These are phyloP conservation scores for Columba guinea DNA, from an alignment of 2,797 vertebrate genomes.

Conservation along the genomic window DNA sequence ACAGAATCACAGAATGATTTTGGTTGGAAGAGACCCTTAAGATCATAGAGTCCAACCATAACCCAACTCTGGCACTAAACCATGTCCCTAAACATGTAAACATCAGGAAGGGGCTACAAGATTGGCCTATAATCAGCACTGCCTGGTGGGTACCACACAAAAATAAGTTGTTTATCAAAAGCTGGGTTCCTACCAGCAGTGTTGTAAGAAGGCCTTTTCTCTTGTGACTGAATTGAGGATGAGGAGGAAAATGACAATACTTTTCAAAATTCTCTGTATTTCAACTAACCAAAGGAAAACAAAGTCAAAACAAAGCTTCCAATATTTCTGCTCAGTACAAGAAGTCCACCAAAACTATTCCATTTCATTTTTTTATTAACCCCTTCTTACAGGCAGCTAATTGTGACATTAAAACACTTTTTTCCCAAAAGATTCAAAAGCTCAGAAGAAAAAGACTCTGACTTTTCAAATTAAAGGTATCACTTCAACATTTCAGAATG, in stretches of 20 bases:
- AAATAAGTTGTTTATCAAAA: not conserved
- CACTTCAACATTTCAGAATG: not conserved
- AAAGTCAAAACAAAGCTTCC: not conserved
- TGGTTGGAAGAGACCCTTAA: no score
- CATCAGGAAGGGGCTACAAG: not conserved
- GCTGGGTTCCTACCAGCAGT: not conserved
- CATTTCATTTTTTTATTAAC: not conserved
- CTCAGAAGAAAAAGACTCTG: not conserved
- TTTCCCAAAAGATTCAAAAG: not conserved
- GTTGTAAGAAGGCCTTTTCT: not conserved
- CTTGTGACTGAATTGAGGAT: not conserved
- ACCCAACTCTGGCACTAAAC: no score
- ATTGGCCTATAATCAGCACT: not conserved
- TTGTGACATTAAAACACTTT: not conserved
- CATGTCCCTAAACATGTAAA: no score
- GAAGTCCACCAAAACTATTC: not conserved
- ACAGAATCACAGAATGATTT: no score
- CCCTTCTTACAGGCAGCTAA: not conserved
- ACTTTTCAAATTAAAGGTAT: not conserved
- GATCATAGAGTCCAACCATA: no score
- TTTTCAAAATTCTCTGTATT: not conserved
- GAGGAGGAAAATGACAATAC: not conserved
- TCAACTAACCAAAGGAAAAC: not conserved
- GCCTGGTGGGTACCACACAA: not conserved
- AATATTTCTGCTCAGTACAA: not conserved